Evolutionary conservation across 1,140 invertebrate species (phyloP).

Genomic region (Neodiprion fabricii): DNA sequence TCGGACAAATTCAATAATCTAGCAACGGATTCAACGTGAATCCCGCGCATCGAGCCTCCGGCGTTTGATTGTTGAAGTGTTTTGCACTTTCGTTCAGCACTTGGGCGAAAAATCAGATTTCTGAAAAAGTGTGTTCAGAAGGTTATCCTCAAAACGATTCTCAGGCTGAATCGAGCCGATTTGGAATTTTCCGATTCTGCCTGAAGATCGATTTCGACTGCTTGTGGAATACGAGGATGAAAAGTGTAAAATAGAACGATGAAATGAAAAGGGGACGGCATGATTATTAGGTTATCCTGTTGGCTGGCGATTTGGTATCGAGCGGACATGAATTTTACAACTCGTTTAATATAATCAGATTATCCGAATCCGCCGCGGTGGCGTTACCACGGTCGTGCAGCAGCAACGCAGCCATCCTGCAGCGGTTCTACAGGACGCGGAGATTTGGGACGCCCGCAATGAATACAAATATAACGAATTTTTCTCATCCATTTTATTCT

Average conservation of each 20-base stretch:
- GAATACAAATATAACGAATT: constrained; percentile 1
- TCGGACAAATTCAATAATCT: too few relatives aligned
- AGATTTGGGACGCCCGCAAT: background rate
- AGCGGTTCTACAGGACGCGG: background rate
- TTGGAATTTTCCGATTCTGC: constrained; percentile 20
- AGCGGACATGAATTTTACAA: constrained; percentile 46
- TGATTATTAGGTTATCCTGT: constrained; percentile 24
- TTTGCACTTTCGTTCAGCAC: too few relatives aligned
- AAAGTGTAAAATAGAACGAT: background rate
- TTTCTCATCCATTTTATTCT: background rate
- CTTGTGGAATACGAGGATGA: background rate
- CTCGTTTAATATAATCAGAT: constrained; percentile 42
- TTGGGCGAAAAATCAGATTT: too few relatives aligned
- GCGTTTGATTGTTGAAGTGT: too few relatives aligned
- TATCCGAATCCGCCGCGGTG: constrained; percentile 32
- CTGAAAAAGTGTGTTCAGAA: too few relatives aligned
- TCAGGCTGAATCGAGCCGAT: too few relatives aligned
- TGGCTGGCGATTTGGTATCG: constrained; percentile 40
- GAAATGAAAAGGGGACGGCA: too few relatives aligned
- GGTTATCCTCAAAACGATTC: too few relatives aligned
- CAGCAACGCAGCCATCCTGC: background rate
- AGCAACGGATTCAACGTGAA: too few relatives aligned
- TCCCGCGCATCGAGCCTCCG: too few relatives aligned
- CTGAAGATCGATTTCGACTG: background rate
- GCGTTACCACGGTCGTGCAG: background rate